Evolutionary conservation across 2,113 vertebrate species (phyloP), one percentile per base, ranked within the genome.

Genomic region (Microcebus murinus): DNA sequence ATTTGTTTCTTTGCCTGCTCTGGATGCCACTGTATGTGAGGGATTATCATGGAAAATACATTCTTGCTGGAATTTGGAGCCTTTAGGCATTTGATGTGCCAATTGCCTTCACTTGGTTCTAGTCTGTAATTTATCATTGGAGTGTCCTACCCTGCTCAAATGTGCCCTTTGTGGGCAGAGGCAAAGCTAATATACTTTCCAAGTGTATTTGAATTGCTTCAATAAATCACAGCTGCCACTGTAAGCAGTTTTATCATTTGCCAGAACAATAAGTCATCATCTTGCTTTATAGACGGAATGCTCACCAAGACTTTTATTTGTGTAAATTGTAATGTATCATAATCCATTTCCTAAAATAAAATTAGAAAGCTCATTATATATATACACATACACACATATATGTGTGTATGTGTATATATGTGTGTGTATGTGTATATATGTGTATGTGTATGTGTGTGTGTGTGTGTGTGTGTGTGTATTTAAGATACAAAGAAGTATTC

Each of bases 171-270:
- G 98, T 98, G 98, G 98, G 97, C 97, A 98, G 97, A 98, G 96
- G 96, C 91, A 18, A 98, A 98, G 98, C 97, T 99, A 99, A 99
- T 98, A 98, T 83, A 98, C 98, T 98, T 98, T 98, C 97, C 98
- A 97, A 98, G 98, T 98, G 96, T 97, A 55, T 98, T 98, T 98
- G 98, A 99, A 99, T 99, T 99, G 98, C 98, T 98, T 98, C 98
- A 97, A 98, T 99, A 98, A 99, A 99, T 99, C 99, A 99, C 95
- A 96, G 90, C 98, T 99, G 98, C 98, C 98, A 99, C 93, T 96
- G 92, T 85, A 94, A 99, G 98, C 97, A 97, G 95, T 98, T 98
- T 98, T 98, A 98, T 98, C 98, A 98, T 98, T 98, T 98, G 96
- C 98, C 96, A 97, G 96, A 98, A 97, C 98, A 98, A 97, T 98